Evolutionary conservation across 2,113 vertebrate genomes (phyloP).

Genomic region (Stictonetta naevosa): DNA sequence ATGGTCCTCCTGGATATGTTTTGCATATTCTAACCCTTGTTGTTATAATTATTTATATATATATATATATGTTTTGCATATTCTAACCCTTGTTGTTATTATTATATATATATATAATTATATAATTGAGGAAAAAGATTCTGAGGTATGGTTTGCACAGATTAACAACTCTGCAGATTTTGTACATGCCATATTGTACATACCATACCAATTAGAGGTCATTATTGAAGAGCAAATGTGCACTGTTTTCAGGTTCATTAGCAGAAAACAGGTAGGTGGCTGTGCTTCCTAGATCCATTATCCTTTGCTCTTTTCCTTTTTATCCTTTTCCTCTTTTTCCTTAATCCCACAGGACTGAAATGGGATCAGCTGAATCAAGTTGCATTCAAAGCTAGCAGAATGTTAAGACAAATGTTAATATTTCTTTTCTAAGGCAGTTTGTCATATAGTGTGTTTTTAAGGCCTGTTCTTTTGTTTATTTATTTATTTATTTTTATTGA

Average conservation of each 20-base stretch:
- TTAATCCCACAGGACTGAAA: background rate
- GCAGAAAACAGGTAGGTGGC: background rate
- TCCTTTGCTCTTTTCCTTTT: background rate
- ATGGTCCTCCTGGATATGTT: background rate
- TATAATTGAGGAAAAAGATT: too few species aligned
- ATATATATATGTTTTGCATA: background rate
- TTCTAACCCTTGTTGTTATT: background rate
- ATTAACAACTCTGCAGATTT: background rate
- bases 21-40: background rate
- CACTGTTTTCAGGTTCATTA: background rate
- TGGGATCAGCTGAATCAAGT: background rate
- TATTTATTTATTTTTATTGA: background rate
- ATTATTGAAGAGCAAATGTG: background rate
- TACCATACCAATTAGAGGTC: background rate
- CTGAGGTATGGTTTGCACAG: background rate
- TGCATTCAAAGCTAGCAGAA: background rate
- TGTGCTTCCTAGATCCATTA: background rate
- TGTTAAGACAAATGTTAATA: background rate
- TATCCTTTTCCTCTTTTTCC: too few species aligned
- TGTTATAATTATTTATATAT: background rate
- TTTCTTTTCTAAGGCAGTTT: background rate
- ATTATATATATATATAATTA: too few species aligned
- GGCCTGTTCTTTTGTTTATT: background rate
- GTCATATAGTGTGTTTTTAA: background rate
- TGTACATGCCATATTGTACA: background rate